phyloP scores from a whole-genome alignment of 2,113 vertebrate genomes.

The Spizaetus ornatus region DNA sequence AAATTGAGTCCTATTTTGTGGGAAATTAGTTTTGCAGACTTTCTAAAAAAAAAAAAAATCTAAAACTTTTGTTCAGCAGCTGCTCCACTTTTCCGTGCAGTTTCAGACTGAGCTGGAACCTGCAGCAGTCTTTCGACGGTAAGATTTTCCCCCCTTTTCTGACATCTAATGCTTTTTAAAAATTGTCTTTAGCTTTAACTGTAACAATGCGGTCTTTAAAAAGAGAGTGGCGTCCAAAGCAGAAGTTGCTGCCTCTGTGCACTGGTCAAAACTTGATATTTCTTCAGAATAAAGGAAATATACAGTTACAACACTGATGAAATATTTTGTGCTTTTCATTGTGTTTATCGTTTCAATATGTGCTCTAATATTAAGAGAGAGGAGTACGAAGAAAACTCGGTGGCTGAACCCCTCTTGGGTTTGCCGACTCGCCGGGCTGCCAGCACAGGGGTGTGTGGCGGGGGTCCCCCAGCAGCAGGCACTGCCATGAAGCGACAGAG shows the following conservation, averaged over 20 bases:
- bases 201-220: constrained; percentile 28
- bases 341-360: constrained; percentile 81
- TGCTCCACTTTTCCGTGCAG: constrained; percentile 69
- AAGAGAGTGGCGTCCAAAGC: constrained; percentile 16
- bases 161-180: constrained; percentile 44
- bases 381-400: constrained; percentile 53
- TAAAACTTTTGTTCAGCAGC: constrained; percentile 79
- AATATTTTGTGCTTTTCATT: constrained; percentile 73
- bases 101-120: constrained; percentile 75
- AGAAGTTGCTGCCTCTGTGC: constrained; percentile 30
- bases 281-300: constrained; percentile 62
- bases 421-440: background rate
- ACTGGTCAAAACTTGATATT: constrained; percentile 55
- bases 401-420: background rate
- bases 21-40: constrained; percentile 85
- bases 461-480: background rate
- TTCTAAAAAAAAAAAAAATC: constrained; percentile 68
- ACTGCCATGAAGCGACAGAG: background rate
- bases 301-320: constrained; percentile 55
- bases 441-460: background rate
- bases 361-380: constrained; percentile 65
- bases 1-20: constrained; percentile 82
- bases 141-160: constrained; percentile 71
- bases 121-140: constrained; percentile 70
- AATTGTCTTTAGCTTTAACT: constrained; percentile 42